A percentile compares a stretch with the other conserved stretches of the same genome.
phyloP scores from a whole-genome alignment of 2,888 invertebrate species.

The Ennomos fuscantarius region DNA sequence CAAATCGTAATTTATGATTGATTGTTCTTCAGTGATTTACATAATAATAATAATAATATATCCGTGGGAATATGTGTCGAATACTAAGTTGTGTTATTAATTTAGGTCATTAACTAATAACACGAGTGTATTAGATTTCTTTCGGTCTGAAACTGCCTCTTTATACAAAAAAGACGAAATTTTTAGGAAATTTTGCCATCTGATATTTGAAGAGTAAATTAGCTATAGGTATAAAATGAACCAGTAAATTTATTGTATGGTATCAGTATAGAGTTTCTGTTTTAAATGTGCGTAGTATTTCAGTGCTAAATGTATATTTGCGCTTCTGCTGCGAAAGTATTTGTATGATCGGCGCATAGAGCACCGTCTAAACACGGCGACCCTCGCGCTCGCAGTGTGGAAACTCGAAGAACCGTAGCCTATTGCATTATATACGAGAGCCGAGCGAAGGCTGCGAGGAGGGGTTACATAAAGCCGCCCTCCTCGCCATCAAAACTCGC shows the following conservation, averaged over 20 bases:
- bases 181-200: too few species aligned
- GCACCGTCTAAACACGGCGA: constrained; percentile 52
- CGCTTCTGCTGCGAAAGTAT: constrained; percentile 36
- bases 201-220: not conserved
- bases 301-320: not conserved
- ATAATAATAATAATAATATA: constrained; percentile 2
- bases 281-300: too few species aligned
- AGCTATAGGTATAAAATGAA: not conserved
- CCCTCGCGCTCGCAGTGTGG: constrained; percentile 62
- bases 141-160: too few species aligned
- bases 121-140: too few species aligned
- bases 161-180: too few species aligned
- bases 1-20: constrained; percentile 26
- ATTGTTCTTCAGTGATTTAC: constrained; percentile 10
- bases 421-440: constrained; percentile 68
- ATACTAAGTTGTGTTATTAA: too few species aligned
- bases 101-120: too few species aligned
- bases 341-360: constrained; percentile 19
- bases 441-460: constrained; percentile 44
- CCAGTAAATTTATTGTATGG: too few species aligned
- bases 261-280: too few species aligned
- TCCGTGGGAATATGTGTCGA: constrained; percentile 7
- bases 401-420: constrained; percentile 53
- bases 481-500: constrained; percentile 66
- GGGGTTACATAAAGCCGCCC: constrained; percentile 60